These are phyloP conservation scores for Drosophila cardini DNA, from an alignment of 1,140 invertebrate genomes.

Conservation along the genomic window DNA sequence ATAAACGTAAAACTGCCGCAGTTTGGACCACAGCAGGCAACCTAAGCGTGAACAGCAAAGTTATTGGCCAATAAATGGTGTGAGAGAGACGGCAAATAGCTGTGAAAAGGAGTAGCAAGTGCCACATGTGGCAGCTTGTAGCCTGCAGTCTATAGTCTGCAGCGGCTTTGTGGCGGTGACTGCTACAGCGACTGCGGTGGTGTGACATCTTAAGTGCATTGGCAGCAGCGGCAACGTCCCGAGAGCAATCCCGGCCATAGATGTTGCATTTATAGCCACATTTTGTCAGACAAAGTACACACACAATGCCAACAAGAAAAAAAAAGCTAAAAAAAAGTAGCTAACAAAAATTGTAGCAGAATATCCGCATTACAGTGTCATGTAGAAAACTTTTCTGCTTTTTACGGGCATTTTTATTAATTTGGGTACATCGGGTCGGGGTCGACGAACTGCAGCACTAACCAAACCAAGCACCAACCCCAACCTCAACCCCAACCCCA, in stretches of 20 bases:
- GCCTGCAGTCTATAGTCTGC: slow-evolving; percentile 6
- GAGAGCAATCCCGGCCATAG: slow-evolving; percentile 19
- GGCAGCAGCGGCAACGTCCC: background rate
- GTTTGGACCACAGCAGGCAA: slow-evolving; percentile 7
- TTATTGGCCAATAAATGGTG: slow-evolving; percentile 63
- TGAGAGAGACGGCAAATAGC: background rate
- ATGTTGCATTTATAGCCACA: slow-evolving; percentile 30
- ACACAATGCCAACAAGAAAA: background rate
- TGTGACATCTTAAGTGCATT: slow-evolving; percentile 80
- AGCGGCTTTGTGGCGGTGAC: slow-evolving; percentile 11
- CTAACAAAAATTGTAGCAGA: background rate
- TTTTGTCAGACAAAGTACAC: slow-evolving; percentile 26
- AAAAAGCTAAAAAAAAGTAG: background rate
- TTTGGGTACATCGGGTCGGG: slow-evolving; percentile 33
- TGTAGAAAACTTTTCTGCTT: slow-evolving; percentile 27
- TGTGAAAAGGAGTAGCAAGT: background rate
- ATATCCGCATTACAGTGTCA: slow-evolving; percentile 6
- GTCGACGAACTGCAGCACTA: slow-evolving; percentile 13
- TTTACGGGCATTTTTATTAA: slow-evolving; percentile 54
- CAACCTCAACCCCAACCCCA: background rate
- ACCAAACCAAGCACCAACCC: background rate
- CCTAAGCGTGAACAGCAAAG: slow-evolving; percentile 40
- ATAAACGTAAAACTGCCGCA: slow-evolving; percentile 54
- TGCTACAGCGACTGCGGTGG: slow-evolving; percentile 45
- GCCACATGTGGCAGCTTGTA: slow-evolving; percentile 59